Evolutionary conservation across 2,888 invertebrate species (phyloP), one percentile per base, ranked within the genome.

Genomic region (Drosophila falleni): DNA sequence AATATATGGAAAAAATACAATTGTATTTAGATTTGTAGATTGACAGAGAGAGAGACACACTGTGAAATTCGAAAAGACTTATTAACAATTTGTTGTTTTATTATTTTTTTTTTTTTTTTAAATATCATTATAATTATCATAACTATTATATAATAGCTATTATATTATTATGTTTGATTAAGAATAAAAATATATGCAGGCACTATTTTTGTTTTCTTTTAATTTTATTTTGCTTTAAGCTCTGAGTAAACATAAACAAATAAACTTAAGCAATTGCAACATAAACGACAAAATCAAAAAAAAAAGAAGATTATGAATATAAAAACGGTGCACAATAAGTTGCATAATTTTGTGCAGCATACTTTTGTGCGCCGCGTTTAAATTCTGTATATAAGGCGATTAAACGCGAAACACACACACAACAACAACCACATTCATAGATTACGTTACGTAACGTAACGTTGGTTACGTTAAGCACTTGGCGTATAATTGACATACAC

Each of bases 21-120:
- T 73, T 63, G 61, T 66, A 71, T 71, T 62, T 63, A 58, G 53
- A 81, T 81, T 71, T 83, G 68, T 67, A 80, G 74, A 72, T 75
- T 75, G 82, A 85, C 67, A 72, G 77, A 86, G 78, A 87, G 79
- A 83, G 81, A 84, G 81, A 84, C 77, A 88, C 85, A 90, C 90
- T 90, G 90, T 91, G 90, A 90, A 87, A 90, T 90, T 88, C 80
- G 80, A 90, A 90, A 91, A 90, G 91, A 90, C 91, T 91, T 91
- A 90, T 90, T 80, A 77, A 84, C 75, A 82, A 85, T 87, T 85
- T 89, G 87, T 89, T 85, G 79, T 37, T 37, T 37, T 37, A 37
- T 37, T 37, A 23, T 29, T 31, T 64, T 84, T 74, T 79, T 73
- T 74, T 79, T 73, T 79, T 74, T 64, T 74, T 71, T 41, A 41